Percentiles rank a stretch among this genome's conserved stretches.
Evolutionary conservation across 2,888 invertebrate species (phyloP).

Genomic region (Zhengitettix transpicula): DNA sequence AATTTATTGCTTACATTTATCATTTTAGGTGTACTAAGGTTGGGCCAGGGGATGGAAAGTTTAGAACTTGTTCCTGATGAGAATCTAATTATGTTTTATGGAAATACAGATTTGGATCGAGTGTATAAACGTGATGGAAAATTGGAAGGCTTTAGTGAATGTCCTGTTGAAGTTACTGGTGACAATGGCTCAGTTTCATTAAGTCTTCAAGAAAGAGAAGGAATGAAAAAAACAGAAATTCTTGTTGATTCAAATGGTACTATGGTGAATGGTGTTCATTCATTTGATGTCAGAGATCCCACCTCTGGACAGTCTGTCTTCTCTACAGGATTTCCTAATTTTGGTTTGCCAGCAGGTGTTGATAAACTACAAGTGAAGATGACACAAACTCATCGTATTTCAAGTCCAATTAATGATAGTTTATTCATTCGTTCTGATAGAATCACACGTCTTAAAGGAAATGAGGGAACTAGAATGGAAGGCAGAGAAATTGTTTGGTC

Average conservation of each 20-base stretch:
- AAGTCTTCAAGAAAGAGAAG: constrained; percentile 20
- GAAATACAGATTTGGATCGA: constrained; percentile 56
- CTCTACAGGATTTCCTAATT: constrained; percentile 55
- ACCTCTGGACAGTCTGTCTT: constrained; percentile 47
- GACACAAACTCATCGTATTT: constrained; percentile 52
- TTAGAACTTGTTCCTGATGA: constrained; percentile 64
- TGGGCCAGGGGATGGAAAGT: constrained; percentile 67
- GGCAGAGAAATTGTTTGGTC: constrained; percentile 53
- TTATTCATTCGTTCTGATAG: constrained; percentile 50
- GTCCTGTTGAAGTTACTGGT: constrained; percentile 32
- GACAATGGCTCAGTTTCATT: constrained; percentile 25
- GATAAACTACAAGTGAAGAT: constrained; percentile 45
- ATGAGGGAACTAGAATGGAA: constrained; percentile 61
- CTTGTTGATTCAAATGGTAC: constrained; percentile 48
- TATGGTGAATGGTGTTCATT: constrained; percentile 45
- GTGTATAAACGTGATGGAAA: constrained; percentile 55
- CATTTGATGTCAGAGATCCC: constrained; percentile 52
- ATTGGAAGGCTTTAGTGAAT: constrained; percentile 38
- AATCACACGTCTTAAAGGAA: constrained; percentile 52
- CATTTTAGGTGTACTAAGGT: constrained; percentile 59
- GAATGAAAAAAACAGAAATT: constrained; percentile 21
- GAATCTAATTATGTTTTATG: constrained; percentile 60
- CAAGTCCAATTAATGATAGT: constrained; percentile 52
- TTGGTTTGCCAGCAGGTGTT: constrained; percentile 51
- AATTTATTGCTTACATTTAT: constrained; percentile 66